Percentiles rank a stretch among this genome's conserved stretches.
phyloP scores from a whole-genome alignment of 2,113 vertebrate genomes.

The Forbesichthys agassizii region DNA sequence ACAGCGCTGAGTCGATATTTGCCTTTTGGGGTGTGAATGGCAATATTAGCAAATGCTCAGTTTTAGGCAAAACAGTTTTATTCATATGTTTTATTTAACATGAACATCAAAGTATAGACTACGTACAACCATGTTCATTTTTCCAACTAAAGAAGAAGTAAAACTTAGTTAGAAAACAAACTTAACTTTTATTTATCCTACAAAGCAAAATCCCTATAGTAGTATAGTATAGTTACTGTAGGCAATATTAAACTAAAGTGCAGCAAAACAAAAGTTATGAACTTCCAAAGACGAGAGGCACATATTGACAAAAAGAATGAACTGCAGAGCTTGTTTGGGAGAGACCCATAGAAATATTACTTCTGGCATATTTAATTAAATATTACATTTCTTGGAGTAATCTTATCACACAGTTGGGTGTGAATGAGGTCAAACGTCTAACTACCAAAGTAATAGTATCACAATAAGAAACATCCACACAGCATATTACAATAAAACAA shows the following conservation, averaged over 20 bases:
- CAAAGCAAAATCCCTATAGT: no score
- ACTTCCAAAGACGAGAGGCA: neutral
- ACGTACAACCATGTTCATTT: neutral
- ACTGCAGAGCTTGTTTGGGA: no score
- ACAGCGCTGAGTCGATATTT: no score
- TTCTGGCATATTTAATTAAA: no score
- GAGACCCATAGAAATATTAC: no score
- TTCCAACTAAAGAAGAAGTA: neutral
- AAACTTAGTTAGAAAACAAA: neutral
- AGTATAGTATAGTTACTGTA: no score
- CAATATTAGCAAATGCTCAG: neutral
- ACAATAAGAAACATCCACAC: neutral
- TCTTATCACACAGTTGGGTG: no score
- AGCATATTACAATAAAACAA: neutral
- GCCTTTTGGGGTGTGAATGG: no score
- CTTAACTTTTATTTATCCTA: no score
- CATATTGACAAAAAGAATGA: neutral
- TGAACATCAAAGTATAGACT: neutral
- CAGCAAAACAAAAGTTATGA: neutral
- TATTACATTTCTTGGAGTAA: no score
- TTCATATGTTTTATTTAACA: slow-evolving; percentile 13
- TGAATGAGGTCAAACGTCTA: no score
- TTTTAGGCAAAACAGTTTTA: slow-evolving; percentile 23
- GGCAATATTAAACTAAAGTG: neutral
- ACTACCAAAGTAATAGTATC: neutral